phyloP scores from a whole-genome alignment of 2,888 invertebrate species.

The Metacarcinus magister region DNA sequence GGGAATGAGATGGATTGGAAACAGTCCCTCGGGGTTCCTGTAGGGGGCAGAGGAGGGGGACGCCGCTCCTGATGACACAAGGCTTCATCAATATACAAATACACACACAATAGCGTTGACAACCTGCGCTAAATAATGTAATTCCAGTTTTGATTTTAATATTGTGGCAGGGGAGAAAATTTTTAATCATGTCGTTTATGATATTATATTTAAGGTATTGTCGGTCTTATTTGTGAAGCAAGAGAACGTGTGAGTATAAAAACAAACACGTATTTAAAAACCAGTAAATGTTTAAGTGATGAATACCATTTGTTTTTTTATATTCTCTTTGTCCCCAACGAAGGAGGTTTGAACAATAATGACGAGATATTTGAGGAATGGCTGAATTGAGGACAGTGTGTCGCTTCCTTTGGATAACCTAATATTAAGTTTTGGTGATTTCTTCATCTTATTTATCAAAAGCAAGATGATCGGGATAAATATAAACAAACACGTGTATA shows the following conservation, averaged over 20 bases:
- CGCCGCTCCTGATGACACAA: slow-evolving; percentile 31
- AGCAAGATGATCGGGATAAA: background rate
- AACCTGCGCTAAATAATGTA: slow-evolving; percentile 14
- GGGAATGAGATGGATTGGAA: background rate
- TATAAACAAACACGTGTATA: background rate
- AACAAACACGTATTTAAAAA: background rate
- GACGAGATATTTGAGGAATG: background rate
- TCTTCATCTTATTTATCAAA: background rate
- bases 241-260: background rate
- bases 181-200: background rate
- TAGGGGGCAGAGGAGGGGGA: background rate
- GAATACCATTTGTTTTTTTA: background rate
- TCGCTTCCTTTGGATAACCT: background rate
- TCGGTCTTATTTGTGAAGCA: background rate
- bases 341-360: background rate
- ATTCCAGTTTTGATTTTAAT: background rate
- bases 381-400: background rate
- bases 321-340: background rate
- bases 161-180: background rate
- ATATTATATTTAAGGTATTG: background rate
- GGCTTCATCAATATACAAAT: slow-evolving; percentile 35
- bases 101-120: background rate
- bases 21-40: background rate
- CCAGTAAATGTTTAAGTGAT: background rate
- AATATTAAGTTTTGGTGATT: background rate